A percentile compares a stretch with the other conserved stretches of the same genome.
Evolutionary conservation across 2,113 vertebrate genomes (phyloP).

Genomic region (Percina caprodes): DNA sequence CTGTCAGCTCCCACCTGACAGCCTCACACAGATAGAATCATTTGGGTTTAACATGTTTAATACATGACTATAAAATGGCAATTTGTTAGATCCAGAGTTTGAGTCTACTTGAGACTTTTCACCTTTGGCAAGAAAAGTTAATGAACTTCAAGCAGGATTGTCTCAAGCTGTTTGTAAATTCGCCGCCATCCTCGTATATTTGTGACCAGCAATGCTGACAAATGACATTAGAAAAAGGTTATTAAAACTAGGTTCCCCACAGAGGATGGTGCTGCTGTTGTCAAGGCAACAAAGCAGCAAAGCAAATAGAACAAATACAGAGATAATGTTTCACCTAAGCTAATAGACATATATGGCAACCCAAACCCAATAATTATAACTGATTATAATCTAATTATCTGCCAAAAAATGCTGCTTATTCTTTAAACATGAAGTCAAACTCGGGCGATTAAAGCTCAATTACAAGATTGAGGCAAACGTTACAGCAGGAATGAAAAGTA

Average conservation of each 20-base stretch:
- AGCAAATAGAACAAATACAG: background rate
- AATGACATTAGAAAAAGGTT: background rate
- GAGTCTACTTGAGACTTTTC: background rate
- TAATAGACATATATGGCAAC: background rate
- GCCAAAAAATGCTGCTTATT: no score
- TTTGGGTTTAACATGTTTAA: background rate
- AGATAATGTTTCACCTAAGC: background rate
- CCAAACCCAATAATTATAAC: background rate
- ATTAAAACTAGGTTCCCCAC: background rate
- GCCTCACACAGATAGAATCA: no score
- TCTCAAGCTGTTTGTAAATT: background rate
- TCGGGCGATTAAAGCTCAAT: background rate
- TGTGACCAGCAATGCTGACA: background rate
- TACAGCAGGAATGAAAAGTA: background rate
- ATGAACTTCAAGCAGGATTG: background rate
- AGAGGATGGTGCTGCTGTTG: background rate
- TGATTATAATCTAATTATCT: background rate
- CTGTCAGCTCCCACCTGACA: no score
- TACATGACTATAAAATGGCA: background rate
- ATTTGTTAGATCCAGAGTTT: background rate
- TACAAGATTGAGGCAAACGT: background rate
- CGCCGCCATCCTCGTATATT: background rate
- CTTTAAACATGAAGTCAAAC: background rate
- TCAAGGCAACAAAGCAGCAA: background rate
- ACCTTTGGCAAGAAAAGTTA: background rate